Conservation (phyloP, 2,113 vertebrate species). For the Thalassoma bifasciatum region DNA sequence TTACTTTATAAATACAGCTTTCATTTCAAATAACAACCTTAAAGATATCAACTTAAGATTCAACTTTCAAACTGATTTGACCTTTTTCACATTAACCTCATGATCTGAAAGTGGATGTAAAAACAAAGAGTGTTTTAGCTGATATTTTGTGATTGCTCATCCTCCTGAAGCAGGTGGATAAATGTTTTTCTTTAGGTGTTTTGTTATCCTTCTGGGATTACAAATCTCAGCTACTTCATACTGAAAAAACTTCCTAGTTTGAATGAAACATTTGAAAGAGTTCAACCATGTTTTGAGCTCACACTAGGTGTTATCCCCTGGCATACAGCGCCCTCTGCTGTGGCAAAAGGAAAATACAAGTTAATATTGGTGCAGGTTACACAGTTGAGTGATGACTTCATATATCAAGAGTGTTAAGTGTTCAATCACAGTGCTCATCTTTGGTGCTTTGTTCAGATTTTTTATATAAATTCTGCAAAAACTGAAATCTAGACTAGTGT, state of each 20-base stretch:
- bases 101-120: neutral
- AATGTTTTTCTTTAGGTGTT: neutral
- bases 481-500: too few relatives aligned
- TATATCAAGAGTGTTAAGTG: too few relatives aligned
- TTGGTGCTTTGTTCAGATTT: too few relatives aligned
- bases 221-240: neutral
- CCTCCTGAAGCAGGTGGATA: neutral
- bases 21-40: neutral
- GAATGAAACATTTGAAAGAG: neutral
- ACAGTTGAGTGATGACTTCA: too few relatives aligned
- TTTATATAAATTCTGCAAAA: too few relatives aligned
- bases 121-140: neutral
- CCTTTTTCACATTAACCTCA: neutral
- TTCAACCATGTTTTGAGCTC: neutral
- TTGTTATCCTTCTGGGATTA: neutral
- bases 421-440: too few relatives aligned
- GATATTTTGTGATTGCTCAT: neutral
- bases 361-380: neutral
- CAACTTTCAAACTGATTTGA: neutral
- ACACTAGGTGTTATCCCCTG: slow-evolving; percentile 4
- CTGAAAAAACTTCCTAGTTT: neutral
- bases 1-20: neutral
- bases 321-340: slow-evolving; percentile 73
- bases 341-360: neutral
- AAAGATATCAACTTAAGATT: neutral